Evolutionary conservation across 2,797 vertebrate genomes (phyloP).

Genomic region (Carapus acus): DNA sequence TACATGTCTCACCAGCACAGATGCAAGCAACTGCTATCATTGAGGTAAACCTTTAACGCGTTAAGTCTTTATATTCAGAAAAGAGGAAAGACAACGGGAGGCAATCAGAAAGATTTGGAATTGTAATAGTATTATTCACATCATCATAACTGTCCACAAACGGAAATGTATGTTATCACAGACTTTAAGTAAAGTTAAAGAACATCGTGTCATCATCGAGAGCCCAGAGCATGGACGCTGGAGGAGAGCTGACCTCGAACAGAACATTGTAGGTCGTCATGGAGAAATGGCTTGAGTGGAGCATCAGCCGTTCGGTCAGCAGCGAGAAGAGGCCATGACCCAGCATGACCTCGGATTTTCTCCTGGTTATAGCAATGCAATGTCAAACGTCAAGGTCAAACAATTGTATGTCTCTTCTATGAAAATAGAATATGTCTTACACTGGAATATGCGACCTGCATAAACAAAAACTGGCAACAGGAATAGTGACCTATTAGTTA

Average conservation of each 20-base stretch:
- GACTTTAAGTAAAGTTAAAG: too few species aligned
- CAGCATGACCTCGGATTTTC: conserved; percentile 96
- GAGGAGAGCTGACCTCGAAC: conserved; percentile 81
- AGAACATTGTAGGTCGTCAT: conserved; percentile 97
- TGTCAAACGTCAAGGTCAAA: conserved; percentile 37
- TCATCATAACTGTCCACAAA: too few species aligned
- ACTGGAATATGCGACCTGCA: background rate
- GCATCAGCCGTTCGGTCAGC: conserved; percentile 89
- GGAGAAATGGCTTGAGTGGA: conserved; percentile 85
- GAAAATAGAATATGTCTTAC: too few species aligned
- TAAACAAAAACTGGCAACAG: too few species aligned
- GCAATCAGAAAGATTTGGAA: too few species aligned
- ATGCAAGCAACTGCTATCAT: background rate
- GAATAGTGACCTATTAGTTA: too few species aligned
- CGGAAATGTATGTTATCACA: too few species aligned
- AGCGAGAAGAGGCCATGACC: conserved; percentile 92
- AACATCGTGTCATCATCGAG: background rate
- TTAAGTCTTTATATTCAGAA: conserved; percentile 6
- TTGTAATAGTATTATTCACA: too few species aligned
- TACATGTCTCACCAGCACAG: conserved; percentile 18
- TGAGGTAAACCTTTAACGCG: conserved; percentile 1
- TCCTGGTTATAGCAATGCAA: conserved; percentile 70
- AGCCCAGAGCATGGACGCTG: background rate
- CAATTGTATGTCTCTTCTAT: background rate
- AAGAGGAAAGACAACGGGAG: background rate